These are phyloP conservation scores for Drosophila rhopaloa DNA, from an alignment of 1,140 invertebrate genomes.

Conservation along the genomic window DNA sequence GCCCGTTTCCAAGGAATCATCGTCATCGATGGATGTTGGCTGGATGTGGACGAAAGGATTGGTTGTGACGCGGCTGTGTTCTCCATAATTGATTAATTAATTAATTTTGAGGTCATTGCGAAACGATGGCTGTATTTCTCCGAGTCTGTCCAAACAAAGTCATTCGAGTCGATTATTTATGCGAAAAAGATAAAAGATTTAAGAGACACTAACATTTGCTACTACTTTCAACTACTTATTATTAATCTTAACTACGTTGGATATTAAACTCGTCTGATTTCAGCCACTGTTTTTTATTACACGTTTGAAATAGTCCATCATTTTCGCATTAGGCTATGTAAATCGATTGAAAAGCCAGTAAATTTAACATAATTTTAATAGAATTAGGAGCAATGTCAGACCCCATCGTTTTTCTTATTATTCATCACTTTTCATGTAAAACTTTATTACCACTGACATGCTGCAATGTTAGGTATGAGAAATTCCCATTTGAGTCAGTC, in stretches of 20 bases:
- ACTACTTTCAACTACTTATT: too few relatives aligned
- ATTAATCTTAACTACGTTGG: too few relatives aligned
- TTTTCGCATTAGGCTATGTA: too few relatives aligned
- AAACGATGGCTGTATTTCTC: slow-evolving; percentile 38
- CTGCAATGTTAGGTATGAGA: slow-evolving; percentile 26
- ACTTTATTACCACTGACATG: slow-evolving; percentile 15
- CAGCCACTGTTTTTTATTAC: background rate
- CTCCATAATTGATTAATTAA: slow-evolving; percentile 78
- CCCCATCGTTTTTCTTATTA: too few relatives aligned
- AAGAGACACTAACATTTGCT: background rate
- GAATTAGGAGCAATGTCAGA: too few relatives aligned
- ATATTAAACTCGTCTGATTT: background rate
- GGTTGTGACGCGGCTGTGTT: slow-evolving; percentile 51
- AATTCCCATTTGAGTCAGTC: slow-evolving; percentile 13
- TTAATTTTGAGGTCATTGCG: slow-evolving; percentile 53
- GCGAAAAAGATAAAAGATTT: slow-evolving; percentile 16
- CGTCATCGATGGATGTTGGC: slow-evolving; percentile 19
- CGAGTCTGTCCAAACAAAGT: slow-evolving; percentile 40
- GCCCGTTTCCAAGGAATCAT: slow-evolving; percentile 59
- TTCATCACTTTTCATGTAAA: too few relatives aligned
- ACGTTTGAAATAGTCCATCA: too few relatives aligned
- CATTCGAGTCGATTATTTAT: slow-evolving; percentile 24
- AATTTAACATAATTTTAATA: too few relatives aligned
- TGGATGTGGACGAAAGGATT: slow-evolving; percentile 14
- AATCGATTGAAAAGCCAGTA: too few relatives aligned